phyloP scores from a whole-genome alignment of 64 coral and sea anemone species.

The Stylophora pistillata region DNA sequence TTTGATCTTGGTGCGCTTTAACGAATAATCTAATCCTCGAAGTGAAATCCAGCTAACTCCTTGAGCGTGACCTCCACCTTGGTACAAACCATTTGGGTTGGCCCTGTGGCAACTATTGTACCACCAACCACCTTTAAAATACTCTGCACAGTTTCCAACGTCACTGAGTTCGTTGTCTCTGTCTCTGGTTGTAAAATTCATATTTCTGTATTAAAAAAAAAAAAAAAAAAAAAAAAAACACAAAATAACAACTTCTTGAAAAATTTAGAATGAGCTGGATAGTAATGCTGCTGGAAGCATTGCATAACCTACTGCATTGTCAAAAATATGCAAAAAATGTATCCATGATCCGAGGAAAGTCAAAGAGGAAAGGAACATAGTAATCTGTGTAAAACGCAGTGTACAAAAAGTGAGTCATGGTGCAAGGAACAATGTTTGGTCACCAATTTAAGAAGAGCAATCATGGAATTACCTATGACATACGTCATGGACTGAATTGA shows the following conservation, averaged over 20 bases:
- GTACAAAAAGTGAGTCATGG: no score
- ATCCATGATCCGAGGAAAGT: no score
- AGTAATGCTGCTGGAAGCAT: not conserved
- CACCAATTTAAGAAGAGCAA: no score
- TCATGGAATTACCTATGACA: not conserved
- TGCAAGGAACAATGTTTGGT: no score
- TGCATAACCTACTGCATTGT: no score
- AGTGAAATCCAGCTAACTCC: slow-evolving; percentile 13
- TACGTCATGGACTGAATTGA: not conserved
- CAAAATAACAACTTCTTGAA: not conserved
- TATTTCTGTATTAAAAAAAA: not conserved
- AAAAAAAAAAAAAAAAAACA: not conserved
- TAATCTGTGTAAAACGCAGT: no score
- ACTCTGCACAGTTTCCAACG: not conserved
- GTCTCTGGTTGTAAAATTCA: slow-evolving; percentile 30
- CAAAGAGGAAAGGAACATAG: no score
- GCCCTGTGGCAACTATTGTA: slow-evolving; percentile 1
- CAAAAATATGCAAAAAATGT: no score
- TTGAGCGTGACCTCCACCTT: slow-evolving; percentile 2
- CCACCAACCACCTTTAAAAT: slow-evolving; percentile 28
- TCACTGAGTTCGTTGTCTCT: slow-evolving; percentile 8
- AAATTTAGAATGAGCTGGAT: no score
- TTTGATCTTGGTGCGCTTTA: slow-evolving; percentile 38
- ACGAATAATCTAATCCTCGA: not conserved
- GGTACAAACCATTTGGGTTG: slow-evolving; percentile 40